Conservation (phyloP, 2,888 invertebrate genomes). For the Steromphala cineraria region DNA sequence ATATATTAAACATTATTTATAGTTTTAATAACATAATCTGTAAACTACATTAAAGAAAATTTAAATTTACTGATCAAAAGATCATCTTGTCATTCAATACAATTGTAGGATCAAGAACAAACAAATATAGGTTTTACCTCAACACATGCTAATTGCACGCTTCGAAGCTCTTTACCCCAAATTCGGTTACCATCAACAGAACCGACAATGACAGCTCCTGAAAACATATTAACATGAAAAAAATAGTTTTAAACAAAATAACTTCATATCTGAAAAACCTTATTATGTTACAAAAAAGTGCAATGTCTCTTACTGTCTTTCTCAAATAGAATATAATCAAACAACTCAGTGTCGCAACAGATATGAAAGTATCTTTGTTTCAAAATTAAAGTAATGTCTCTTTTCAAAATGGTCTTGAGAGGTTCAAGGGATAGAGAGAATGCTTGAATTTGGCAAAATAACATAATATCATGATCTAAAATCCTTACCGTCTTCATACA, state of each 20-base stretch:
- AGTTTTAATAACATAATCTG: not conserved
- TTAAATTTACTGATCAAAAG: not conserved
- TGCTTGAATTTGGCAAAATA: not conserved
- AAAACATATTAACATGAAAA: slow-evolving; percentile 33
- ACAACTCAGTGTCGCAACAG: too few species aligned
- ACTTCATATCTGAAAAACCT: too few species aligned
- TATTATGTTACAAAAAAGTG: too few species aligned
- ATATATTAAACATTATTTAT: not conserved
- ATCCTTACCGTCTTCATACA: slow-evolving; percentile 92
- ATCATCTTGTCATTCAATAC: not conserved
- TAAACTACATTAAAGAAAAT: not conserved
- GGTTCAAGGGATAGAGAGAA: too few species aligned
- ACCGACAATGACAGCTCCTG: slow-evolving; percentile 93
- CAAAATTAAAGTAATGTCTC: too few species aligned
- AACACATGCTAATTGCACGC: slow-evolving; percentile 84
- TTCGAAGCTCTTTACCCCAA: slow-evolving; percentile 98
- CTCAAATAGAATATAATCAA: too few species aligned
- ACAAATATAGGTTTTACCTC: slow-evolving; percentile 77
- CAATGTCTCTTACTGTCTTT: too few species aligned
- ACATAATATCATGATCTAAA: not conserved
- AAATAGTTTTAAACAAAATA: too few species aligned
- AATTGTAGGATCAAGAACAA: too few species aligned
- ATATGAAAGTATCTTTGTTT: too few species aligned
- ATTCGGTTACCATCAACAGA: slow-evolving; percentile 98
- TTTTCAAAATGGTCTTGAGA: too few species aligned